phyloP scores from a whole-genome alignment of 2,113 vertebrate species.

The Chlamydotis undulata region DNA sequence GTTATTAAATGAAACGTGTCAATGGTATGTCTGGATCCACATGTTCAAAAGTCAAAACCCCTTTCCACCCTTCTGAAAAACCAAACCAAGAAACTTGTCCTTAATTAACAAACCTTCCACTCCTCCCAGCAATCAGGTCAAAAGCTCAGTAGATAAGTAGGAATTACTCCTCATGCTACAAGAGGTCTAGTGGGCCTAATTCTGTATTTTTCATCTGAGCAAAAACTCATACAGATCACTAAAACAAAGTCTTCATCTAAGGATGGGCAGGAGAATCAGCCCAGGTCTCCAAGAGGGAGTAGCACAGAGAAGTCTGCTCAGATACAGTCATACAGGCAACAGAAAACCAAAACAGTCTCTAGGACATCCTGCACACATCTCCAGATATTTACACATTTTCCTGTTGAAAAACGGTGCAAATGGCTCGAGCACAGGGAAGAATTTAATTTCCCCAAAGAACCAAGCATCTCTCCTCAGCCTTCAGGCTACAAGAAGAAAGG shows the following conservation, averaged over 20 bases:
- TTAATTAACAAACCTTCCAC: neutral
- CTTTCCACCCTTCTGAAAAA: neutral
- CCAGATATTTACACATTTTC: neutral
- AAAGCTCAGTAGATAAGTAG: neutral
- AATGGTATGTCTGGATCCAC: accelerated
- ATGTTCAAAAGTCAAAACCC: neutral
- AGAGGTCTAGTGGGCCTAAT: neutral
- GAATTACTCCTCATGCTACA: neutral
- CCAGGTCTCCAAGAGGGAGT: neutral
- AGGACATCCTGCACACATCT: neutral
- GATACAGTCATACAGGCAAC: neutral
- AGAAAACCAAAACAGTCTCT: neutral
- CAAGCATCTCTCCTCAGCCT: neutral
- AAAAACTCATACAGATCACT: neutral
- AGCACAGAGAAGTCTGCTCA: neutral
- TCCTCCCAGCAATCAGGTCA: neutral
- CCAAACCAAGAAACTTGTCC: neutral
- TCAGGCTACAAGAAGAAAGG: neutral
- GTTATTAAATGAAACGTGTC: neutral
- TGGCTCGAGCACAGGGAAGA: neutral
- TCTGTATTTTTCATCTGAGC: neutral
- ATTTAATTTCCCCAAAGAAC: neutral
- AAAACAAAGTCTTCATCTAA: neutral
- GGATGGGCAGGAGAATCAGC: neutral
- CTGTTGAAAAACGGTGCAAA: neutral